Conservation (phyloP, 2,888 invertebrate species). For the Dolichomitus sp. region DNA sequence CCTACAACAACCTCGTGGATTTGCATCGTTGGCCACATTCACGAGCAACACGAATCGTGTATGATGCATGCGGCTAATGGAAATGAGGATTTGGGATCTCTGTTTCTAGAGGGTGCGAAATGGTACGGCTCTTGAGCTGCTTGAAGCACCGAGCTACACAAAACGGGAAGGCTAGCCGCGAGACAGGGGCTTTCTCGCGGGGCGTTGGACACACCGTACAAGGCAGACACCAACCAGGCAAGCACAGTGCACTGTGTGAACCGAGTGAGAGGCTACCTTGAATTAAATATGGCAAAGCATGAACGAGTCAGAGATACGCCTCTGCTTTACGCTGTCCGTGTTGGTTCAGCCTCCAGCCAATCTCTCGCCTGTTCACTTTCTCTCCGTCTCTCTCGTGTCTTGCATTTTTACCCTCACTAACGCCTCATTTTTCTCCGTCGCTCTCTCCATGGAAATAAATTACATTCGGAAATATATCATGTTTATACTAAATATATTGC, state of each 20-base stretch:
- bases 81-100: conserved; percentile 62
- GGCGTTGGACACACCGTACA: conserved; percentile 22
- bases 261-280: conserved; percentile 51
- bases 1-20: background rate
- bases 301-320: conserved; percentile 46
- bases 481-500: too few species aligned
- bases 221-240: conserved; percentile 15
- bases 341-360: conserved; percentile 47
- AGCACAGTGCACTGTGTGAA: conserved; percentile 7
- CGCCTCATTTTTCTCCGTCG: background rate
- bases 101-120: conserved; percentile 47
- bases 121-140: conserved; percentile 27
- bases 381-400: conserved; percentile 15
- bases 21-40: background rate
- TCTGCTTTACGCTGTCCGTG: conserved; percentile 18
- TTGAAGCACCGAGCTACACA: background rate
- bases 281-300: conserved; percentile 57
- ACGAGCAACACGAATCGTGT: conserved; percentile 26
- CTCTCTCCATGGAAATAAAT: background rate
- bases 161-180: conserved; percentile 31
- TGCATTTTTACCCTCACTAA: background rate
- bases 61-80: conserved; percentile 69
- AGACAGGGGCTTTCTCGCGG: conserved; percentile 32
- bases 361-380: conserved; percentile 30
- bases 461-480: too few species aligned